Evolutionary conservation across 23 tunicate species (phyloP), one percentile per base, ranked within the genome.

Genomic region (Ascidia mentula): DNA sequence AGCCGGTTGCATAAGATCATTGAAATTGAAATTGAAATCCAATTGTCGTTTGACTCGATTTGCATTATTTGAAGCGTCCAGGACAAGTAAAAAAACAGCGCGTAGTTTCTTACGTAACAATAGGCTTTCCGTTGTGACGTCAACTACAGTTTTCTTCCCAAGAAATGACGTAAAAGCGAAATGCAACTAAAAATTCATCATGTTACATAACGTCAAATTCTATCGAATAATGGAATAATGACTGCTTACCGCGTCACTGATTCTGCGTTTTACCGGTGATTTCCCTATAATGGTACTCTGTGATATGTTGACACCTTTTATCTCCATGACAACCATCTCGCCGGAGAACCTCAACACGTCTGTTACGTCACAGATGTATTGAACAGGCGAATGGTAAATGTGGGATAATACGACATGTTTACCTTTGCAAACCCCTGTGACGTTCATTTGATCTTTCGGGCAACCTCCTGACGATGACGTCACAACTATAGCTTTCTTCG

Each of bases 251-350:
- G 65, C 65, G 1, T 26, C 13, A 20, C 65, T 26, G 65, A 53
- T 53, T 6, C 24, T 53, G 22, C 13, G 22, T 9, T 53, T 53
- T 6, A 9, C 13, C 13, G 65, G 65, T 6, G 65, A 53, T 53
- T 53, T 28, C 65, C 65, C 65, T 53, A 20, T 53, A 26, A 28
- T 28, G 13, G 22, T 28, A 6, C 22, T 28, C 12, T 53, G 65
- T 3, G 65, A 20, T 53, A 53, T 53, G 13, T 53, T 53, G 65
- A 53, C 65, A 26, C 65, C 65, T 3, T 26, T 20, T 53, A 53
- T 53, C 65, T 53, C 65, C 65, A 53, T 53, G 65, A 53, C 65
- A 53, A 53, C 65, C 2, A 53, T 28, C 65, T 53, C 65, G 13
- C 65, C 65, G 65, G 65, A 53, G 24, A 53, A 53, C 65, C 24